Base-by-base conservation (phyloP, 2,888 invertebrate species). In the Automeris io region DNA sequence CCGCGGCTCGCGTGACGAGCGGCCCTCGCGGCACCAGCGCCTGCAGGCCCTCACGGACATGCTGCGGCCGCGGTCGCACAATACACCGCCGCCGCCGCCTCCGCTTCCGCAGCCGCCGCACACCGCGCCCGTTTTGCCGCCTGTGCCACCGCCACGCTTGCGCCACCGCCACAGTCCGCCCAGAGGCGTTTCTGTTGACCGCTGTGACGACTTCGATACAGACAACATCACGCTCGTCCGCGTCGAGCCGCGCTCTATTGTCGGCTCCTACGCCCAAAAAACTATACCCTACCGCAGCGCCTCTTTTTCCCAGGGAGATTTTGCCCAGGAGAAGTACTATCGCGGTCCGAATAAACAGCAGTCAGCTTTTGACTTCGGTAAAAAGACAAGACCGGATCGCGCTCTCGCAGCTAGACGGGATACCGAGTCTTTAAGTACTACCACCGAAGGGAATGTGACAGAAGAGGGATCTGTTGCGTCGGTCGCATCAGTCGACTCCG, bases 291-390 rank as follows among this genome's bases (percentile, higher is more conserved):
- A 91, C 65, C 90, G 95, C 24, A 95, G 95, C 61, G 94, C 95
- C 4, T 95, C 95, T 5, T 95, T 96, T 64, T 95, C 95, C 0
- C 95, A 95, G 76, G 94, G 94, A 45, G 95, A 95, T 70, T 93
- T 91, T 58, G 86, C 90, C 0, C 90, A 90, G 37, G 91, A 91
- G 46, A 80, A 81, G 43, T 70, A 82, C 44, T 81, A 78, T 42
- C 66, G 76, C 46, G 62, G 75, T 49, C 58, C 83, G 51, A 51
- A 65, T 60, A 58, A 76, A 46, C 70, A 74, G 46, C 77, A 68
- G 8, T 81, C 85, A 7, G 74, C 79, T 40, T 83, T 85, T 41
- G 82, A 86, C 52, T 85, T 85, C 48, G 85, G 64, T 32, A 81
- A 64, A 58, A 81, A 70, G 39, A 61, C 50, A 36, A 70, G 64